These are phyloP conservation scores for Drosophila paulistorum DNA, from an alignment of 1,140 invertebrate species.

Conservation along the genomic window DNA sequence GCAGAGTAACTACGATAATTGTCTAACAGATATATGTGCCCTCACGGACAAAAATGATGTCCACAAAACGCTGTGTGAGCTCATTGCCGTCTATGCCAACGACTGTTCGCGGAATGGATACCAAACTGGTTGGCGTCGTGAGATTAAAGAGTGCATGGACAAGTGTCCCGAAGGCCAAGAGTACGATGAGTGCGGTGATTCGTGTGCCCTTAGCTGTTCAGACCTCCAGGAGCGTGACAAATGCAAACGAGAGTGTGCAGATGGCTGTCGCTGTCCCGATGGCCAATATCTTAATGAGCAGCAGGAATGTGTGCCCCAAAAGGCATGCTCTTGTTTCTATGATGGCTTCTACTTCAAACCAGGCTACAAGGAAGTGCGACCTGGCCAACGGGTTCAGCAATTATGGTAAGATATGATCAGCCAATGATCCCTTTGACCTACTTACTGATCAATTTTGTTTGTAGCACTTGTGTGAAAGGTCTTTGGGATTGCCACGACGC, in stretches of 20 bases:
- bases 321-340: constrained; percentile 90
- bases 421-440: too few species aligned
- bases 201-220: constrained; percentile 88
- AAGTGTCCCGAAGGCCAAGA: constrained; percentile 90
- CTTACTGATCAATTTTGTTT: constrained; percentile 61
- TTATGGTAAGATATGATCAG: too few species aligned
- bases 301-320: constrained; percentile 90
- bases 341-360: constrained; percentile 89
- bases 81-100: too few species aligned
- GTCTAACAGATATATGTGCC: too few species aligned
- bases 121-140: constrained; percentile 49
- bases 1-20: too few species aligned
- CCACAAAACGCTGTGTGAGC: too few species aligned
- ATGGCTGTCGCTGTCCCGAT: constrained; percentile 93
- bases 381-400: constrained; percentile 80
- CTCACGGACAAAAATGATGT: too few species aligned
- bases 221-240: constrained; percentile 84
- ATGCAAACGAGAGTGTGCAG: constrained; percentile 87
- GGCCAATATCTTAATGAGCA: constrained; percentile 89
- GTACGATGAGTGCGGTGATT: constrained; percentile 91
- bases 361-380: constrained; percentile 89
- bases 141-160: constrained; percentile 73
- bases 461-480: constrained; percentile 90
- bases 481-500: constrained; percentile 89
- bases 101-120: constrained; percentile 46